Evolutionary conservation across 2,797 vertebrate species (phyloP), one percentile per base, ranked within the genome.

Genomic region (Malurus splendens): DNA sequence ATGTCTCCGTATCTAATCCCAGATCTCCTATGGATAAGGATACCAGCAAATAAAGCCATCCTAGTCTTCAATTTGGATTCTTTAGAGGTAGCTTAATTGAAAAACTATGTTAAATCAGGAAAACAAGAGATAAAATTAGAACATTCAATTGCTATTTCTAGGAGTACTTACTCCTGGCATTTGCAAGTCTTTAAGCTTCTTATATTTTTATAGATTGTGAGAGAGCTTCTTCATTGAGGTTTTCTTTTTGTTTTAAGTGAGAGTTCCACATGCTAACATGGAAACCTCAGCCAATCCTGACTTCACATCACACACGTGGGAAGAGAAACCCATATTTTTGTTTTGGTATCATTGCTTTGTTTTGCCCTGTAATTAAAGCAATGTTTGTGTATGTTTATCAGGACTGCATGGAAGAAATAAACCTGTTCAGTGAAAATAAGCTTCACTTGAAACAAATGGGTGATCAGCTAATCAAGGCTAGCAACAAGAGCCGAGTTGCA

Each of bases 381-480:
- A 6, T 91, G 47, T 92, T 92, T 95, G 57, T 93, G 25, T 93
- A 11, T 61, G 47, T 93, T 94, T 87, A 19, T 79, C 95, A 99
- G 99, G 99, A 99, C 95, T 99, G 98, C 96, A 98, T 99, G 98
- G 98, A 99, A 96, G 99, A 99, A 96, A 99, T 99, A 87, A 98
- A 98, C 94, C 79, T 98, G 89, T 99, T 99, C 95, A 98, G 98
- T 72, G 98, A 99, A 96, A 99, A 98, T 92, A 99, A 99, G 95
- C 97, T 97, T 82, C 98, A 98, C 74, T 96, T 99, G 93, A 98
- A 98, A 93, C 98, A 98, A 91, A 98, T 99, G 96, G 99, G 98
- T 0, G 98, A 99, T 82, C 98, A 98, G 96, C 94, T 99, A 51
- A 98, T 98, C 87, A 97, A 96, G 16, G 98, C 98, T 90, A 99